Percentiles rank a stretch among this genome's conserved stretches.
Conservation (phyloP, 1,140 invertebrate species). For the Macrotrachela quadricornifera region DNA sequence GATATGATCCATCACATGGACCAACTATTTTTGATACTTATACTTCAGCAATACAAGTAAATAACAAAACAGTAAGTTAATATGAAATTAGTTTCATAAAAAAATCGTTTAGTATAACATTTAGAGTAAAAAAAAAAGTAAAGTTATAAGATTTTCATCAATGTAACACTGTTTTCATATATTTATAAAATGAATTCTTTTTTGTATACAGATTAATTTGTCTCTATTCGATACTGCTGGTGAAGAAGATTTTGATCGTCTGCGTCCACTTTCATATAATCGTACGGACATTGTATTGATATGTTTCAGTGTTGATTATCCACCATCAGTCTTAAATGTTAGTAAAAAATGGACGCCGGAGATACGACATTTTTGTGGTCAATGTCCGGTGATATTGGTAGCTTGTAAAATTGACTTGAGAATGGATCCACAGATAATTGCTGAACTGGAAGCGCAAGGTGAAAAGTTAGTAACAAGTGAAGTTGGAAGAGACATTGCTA, state of each 20-base stretch:
- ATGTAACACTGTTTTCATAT: no score
- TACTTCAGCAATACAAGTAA: not conserved
- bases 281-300: conserved; percentile 53
- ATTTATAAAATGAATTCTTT: no score
- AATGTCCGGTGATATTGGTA: conserved; percentile 29
- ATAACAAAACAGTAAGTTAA: not conserved
- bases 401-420: conserved; percentile 43
- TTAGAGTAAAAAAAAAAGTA: no score
- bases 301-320: conserved; percentile 25
- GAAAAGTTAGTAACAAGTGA: conserved; percentile 93
- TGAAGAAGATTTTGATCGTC: conserved; percentile 81
- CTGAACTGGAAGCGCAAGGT: conserved; percentile 89
- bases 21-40: conserved; percentile 52
- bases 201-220: no score
- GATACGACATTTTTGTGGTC: conserved; percentile 30
- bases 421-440: conserved; percentile 83
- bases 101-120: not conserved
- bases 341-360: conserved; percentile 29
- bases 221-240: conserved; percentile 52
- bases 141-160: no score
- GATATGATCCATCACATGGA: conserved; percentile 14
- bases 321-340: conserved; percentile 26
- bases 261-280: conserved; percentile 81
- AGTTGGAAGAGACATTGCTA: conserved; percentile 83
- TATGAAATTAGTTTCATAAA: not conserved